These are phyloP conservation scores for Tribolium freemani DNA, from an alignment of 2,888 invertebrate species.

Conservation along the genomic window DNA sequence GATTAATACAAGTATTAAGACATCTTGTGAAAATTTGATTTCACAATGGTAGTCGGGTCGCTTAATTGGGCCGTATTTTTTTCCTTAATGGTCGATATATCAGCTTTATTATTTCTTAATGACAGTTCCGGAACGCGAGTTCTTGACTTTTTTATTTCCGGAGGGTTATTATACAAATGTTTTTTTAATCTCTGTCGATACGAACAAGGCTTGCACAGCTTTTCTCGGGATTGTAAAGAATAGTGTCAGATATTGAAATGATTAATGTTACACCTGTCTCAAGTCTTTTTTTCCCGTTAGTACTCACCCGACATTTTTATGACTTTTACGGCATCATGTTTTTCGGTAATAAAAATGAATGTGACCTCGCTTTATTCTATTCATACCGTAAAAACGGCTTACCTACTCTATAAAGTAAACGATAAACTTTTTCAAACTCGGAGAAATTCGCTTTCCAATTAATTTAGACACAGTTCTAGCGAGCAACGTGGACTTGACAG, in stretches of 20 bases:
- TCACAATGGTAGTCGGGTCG: neutral
- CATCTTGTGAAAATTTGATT: neutral
- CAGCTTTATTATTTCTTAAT: neutral
- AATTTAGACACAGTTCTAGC: neutral
- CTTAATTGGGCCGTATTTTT: neutral
- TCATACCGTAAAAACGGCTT: slow-evolving; percentile 5
- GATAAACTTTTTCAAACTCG: neutral
- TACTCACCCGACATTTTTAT: slow-evolving; percentile 22
- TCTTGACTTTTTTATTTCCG: neutral
- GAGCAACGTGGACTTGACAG: slow-evolving; percentile 2
- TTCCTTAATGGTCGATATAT: neutral
- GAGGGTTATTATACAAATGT: neutral
- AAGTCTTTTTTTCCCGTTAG: slow-evolving; percentile 16
- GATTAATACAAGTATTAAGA: neutral
- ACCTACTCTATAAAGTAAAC: neutral
- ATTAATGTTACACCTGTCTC: slow-evolving; percentile 36
- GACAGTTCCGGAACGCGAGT: neutral
- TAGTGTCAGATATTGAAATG: slow-evolving; percentile 29
- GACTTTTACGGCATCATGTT: slow-evolving; percentile 36
- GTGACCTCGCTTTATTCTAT: slow-evolving; percentile 30
- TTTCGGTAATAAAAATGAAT: slow-evolving; percentile 35
- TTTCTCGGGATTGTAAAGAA: slow-evolving; percentile 6
- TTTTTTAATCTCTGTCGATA: neutral
- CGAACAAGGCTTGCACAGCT: no score
- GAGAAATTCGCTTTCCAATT: neutral